Evolutionary conservation across 2,797 vertebrate genomes (phyloP), one percentile per base, ranked within the genome.

Genomic region (Anguilla obscura): DNA sequence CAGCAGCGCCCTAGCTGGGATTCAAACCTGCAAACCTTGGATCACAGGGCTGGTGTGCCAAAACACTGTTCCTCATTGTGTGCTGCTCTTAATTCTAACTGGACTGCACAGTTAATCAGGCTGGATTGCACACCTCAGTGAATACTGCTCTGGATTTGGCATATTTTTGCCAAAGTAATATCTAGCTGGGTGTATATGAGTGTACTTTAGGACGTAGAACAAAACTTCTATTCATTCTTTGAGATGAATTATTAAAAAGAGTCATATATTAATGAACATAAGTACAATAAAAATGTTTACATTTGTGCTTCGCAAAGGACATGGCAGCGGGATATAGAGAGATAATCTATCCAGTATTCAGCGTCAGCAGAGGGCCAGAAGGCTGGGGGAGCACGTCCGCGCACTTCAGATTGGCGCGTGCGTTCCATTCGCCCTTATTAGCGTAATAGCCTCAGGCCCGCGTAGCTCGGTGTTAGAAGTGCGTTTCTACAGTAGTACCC

Each of bases 401-500:
- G 21, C 36, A 10, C 9, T 48, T 18, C 7, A 40, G 12, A 36
- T 45, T 7, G 33, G 16, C 45, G 36, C 36, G 5, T 16, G 4
- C 36, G 45, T 45, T 48, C 18, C n/a, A 24, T 7, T 50, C 79
- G 50, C 40, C 79, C 79, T 82, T 9, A 82, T 82, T 82, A 82
- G 40, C 45, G 24, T 48, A 50, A 82, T 10, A 12, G 40, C 48
- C 52, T 56, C 14, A 18, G 83, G 52, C 45, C 83, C 33, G 50
- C 56, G 48, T 30, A 54, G 10, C n/a, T 56, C 83, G 16, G 27
- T 84, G 50, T 52, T 48, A 52, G 52, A 40, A 83, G 40, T 24
- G 48, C n/a, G 79, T 84, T 84, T 56, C 83, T 84, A 0, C 83
- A 84, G 79, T 27, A 33, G 27, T n/a, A 56, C 83, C 12, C 48